Base-by-base conservation (phyloP, 2,888 invertebrate genomes). In the Congeria kusceri region DNA sequence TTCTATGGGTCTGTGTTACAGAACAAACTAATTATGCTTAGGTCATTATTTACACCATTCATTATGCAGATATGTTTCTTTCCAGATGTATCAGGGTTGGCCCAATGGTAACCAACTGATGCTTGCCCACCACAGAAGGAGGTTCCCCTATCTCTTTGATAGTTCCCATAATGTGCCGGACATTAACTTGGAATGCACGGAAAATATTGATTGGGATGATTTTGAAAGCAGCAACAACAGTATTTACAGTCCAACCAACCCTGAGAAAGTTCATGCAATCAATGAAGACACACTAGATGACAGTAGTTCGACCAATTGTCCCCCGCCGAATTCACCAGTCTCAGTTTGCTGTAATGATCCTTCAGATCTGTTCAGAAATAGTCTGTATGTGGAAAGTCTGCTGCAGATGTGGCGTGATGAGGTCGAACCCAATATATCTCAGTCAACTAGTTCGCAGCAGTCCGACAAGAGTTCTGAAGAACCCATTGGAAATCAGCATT, bases 121-220 rank as follows among this genome's bases (percentile, higher is more conserved):
- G 23, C 53, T 25, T 9, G 18, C 9, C 53, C 25, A 23, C 25
- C 23, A 53, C 53, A 53, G 56, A 28, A 27, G 46, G 58, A 28
- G 29, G 11, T 32, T 64, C 23, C 78, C 73, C 1, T 59, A 68
- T 57, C 66, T 78, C 15, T 62, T 47, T 47, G 69, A 73, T 46
- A 69, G 29, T 47, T 28, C 65, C 18, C 64, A 73, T 20, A 57
- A 68, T 72, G 69, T 69, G 27, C 61, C 69, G 3, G 64, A 73
- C n/a, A 66, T 76, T 9, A 68, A 58, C n/a, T 59, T 80, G 20
- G 73, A 80, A 66, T 86, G 86, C 62, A 47, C 77, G 39, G 86
- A 86, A 59, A 63, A 73, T 20, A 72, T 86, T 28, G 77, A 80
- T 13, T 80, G 80, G 77, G 82, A 86, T 46, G 67, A 72, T 49